These are phyloP conservation scores for Arge pagana DNA, from an alignment of 2,888 invertebrate species.

Conservation along the genomic window DNA sequence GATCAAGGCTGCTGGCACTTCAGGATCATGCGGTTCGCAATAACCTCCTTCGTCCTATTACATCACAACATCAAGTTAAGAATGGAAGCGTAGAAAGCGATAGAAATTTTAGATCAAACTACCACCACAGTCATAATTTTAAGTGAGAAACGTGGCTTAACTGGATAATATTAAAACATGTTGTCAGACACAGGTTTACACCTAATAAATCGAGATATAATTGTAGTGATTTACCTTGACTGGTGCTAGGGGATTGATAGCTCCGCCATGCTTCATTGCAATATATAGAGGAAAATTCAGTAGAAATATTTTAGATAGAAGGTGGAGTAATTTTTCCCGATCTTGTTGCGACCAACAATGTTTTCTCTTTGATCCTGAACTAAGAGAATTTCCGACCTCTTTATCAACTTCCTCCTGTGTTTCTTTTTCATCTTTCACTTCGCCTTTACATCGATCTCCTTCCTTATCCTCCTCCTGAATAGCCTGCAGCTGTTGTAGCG, in stretches of 20 bases:
- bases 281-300: constrained; percentile 88
- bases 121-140: background rate
- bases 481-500: constrained; percentile 81
- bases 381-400: constrained; percentile 27
- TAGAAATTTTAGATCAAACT: too few relatives aligned
- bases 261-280: constrained; percentile 81
- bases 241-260: constrained; percentile 57
- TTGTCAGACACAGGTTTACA: too few relatives aligned
- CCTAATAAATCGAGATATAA: too few relatives aligned
- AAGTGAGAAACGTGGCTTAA: background rate
- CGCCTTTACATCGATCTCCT: constrained; percentile 27
- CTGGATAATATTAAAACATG: constrained; percentile 37
- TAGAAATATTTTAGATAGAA: constrained; percentile 86
- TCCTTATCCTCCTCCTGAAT: constrained; percentile 59
- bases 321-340: constrained; percentile 84
- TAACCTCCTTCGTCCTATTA: constrained; percentile 84
- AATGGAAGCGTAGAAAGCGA: constrained; percentile 62
- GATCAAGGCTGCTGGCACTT: constrained; percentile 87
- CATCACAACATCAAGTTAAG: constrained; percentile 80
- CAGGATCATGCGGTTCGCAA: constrained; percentile 92
- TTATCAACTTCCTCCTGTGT: constrained; percentile 36
- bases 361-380: constrained; percentile 15
- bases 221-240: too few relatives aligned
- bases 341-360: constrained; percentile 77
- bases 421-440: constrained; percentile 50